Percentiles rank a stretch among this genome's conserved stretches.
phyloP scores from a whole-genome alignment of 2,797 vertebrate species.

The Anableps anableps region DNA sequence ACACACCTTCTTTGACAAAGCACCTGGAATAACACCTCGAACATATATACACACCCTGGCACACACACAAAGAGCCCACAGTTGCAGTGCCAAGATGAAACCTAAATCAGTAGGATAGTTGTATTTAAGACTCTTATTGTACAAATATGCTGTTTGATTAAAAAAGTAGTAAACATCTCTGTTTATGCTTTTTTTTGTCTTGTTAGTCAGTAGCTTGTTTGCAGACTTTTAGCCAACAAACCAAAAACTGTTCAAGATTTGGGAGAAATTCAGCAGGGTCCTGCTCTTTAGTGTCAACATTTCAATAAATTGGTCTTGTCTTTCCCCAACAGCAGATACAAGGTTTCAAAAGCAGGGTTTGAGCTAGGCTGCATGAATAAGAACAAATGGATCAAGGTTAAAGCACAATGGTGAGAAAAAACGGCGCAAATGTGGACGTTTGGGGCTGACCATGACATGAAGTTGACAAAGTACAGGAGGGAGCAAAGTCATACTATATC shows the following conservation, averaged over 20 bases:
- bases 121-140: not conserved
- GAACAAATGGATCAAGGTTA: not conserved
- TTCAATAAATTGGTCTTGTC: constrained; percentile 30
- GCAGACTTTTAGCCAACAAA: not conserved
- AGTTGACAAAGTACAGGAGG: constrained; percentile 12
- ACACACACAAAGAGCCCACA: constrained; percentile 27
- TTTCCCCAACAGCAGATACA: constrained; percentile 36
- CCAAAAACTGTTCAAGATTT: not conserved
- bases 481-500: constrained; percentile 34
- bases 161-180: too few species aligned
- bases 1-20: constrained; percentile 61
- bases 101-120: not conserved
- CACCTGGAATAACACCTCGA: constrained; percentile 76
- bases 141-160: not conserved
- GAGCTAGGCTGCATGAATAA: constrained; percentile 29
- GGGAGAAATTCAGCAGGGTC: not conserved
- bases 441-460: not conserved
- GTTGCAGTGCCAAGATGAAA: constrained; percentile 31
- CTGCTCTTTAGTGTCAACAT: constrained; percentile 3
- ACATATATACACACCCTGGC: not conserved
- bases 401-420: not conserved
- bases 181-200: not conserved
- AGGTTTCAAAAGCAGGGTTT: constrained; percentile 13
- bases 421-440: constrained; percentile 4
- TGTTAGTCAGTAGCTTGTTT: not conserved